A percentile compares a stretch with the other conserved stretches of the same genome.
phyloP scores from a whole-genome alignment of 2,797 vertebrate genomes.

The Rhinoraja longicauda region DNA sequence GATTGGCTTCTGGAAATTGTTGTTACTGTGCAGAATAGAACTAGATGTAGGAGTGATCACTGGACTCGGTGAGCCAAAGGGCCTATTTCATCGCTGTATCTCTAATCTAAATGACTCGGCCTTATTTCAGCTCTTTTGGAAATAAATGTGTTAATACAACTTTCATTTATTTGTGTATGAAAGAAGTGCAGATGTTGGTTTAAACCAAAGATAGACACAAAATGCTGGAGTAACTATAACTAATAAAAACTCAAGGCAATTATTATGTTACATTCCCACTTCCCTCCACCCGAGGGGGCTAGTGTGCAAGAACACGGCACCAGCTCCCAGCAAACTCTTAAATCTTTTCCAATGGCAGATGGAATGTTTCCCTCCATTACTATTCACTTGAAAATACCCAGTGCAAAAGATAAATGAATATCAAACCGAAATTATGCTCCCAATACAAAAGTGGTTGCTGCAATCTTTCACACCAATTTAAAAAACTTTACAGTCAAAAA shows the following conservation, averaged over 20 bases:
- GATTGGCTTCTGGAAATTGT: no score
- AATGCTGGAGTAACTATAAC: no score
- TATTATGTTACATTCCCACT: background rate
- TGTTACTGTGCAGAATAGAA: no score
- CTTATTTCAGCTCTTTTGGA: background rate
- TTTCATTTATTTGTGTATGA: background rate
- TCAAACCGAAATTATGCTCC: background rate
- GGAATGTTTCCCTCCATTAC: background rate
- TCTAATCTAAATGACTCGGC: background rate
- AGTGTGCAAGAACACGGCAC: background rate
- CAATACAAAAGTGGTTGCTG: background rate
- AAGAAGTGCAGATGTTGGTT: no score
- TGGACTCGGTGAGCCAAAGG: no score
- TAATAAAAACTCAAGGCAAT: background rate
- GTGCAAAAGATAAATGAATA: background rate
- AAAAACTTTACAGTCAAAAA: background rate
- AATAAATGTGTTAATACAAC: background rate
- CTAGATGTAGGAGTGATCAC: no score
- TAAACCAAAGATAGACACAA: no score
- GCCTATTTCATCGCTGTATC: no score
- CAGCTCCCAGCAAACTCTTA: background rate
- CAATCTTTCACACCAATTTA: background rate
- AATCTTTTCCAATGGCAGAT: background rate
- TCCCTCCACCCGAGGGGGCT: background rate
- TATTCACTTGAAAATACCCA: background rate